These are phyloP conservation scores for Nasua narica DNA, from an alignment of 2,797 vertebrate genomes.

Conservation along the genomic window DNA sequence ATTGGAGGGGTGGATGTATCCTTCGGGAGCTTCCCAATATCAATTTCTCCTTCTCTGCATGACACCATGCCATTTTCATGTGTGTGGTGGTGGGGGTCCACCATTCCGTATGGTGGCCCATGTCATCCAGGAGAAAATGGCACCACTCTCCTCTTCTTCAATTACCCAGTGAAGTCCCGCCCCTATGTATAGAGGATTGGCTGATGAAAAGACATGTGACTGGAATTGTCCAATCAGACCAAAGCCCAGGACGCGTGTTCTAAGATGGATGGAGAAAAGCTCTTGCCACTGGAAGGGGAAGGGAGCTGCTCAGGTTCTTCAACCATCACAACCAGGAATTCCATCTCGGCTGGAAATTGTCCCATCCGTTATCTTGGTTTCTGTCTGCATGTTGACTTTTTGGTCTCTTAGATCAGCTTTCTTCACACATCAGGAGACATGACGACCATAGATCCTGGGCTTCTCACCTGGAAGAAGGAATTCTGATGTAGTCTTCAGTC, in stretches of 20 bases:
- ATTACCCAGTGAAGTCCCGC: background rate
- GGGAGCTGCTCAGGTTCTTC: rapidly evolving
- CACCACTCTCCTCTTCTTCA: background rate
- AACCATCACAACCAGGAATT: background rate
- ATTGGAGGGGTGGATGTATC: background rate
- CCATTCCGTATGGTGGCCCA: rapidly evolving
- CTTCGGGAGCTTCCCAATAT: background rate
- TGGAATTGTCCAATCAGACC: background rate
- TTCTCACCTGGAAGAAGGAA: background rate
- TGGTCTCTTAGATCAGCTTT: background rate
- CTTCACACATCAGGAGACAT: background rate
- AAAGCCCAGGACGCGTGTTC: background rate
- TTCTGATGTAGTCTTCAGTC: background rate
- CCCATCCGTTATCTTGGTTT: background rate
- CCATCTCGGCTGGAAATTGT: background rate
- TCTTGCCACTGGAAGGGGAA: background rate
- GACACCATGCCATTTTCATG: background rate
- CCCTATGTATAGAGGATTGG: background rate
- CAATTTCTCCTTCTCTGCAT: background rate
- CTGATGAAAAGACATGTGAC: background rate
- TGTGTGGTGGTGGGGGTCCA: background rate
- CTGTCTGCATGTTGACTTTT: background rate
- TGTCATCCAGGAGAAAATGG: background rate
- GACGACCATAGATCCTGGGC: background rate
- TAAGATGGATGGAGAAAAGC: background rate